phyloP scores from a whole-genome alignment of 1,140 invertebrate genomes.

The Akabosia matsudoensis region DNA sequence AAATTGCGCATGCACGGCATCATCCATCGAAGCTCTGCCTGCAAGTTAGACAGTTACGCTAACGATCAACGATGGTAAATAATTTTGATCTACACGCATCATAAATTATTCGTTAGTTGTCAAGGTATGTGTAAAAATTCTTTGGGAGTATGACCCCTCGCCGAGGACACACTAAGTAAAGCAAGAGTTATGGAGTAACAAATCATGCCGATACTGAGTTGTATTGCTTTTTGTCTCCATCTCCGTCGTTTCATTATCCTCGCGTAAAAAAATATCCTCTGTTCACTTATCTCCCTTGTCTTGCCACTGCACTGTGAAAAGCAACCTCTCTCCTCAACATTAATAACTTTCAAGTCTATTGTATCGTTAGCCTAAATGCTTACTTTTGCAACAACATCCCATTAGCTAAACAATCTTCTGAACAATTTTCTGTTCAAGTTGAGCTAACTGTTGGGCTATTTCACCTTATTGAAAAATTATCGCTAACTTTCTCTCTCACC shows the following conservation, averaged over 20 bases:
- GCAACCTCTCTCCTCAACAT: too few species aligned
- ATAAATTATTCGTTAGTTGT: conserved; percentile 16
- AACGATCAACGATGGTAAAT: background rate
- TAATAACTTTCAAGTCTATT: too few species aligned
- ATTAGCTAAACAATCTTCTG: too few species aligned
- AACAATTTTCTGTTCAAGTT: too few species aligned
- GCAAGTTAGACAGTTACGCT: background rate
- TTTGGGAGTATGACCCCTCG: conserved; percentile 16
- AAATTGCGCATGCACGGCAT: background rate
- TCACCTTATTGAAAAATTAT: too few species aligned
- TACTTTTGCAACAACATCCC: too few species aligned
- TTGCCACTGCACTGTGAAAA: too few species aligned
- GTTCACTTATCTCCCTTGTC: too few species aligned
- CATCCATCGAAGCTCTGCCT: background rate
- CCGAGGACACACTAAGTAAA: conserved; percentile 20
- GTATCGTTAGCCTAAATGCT: too few species aligned
- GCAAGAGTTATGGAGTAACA: conserved; percentile 23
- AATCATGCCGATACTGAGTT: background rate
- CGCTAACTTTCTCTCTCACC: too few species aligned
- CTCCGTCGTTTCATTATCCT: background rate
- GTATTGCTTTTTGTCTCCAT: background rate
- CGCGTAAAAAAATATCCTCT: too few species aligned
- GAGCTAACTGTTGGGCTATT: too few species aligned
- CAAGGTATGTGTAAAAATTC: conserved; percentile 21
- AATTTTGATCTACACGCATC: conserved; percentile 21